A percentile compares a stretch with the other conserved stretches of the same genome.
phyloP scores from a whole-genome alignment of 2,797 vertebrate genomes.

The Lacerta agilis region DNA sequence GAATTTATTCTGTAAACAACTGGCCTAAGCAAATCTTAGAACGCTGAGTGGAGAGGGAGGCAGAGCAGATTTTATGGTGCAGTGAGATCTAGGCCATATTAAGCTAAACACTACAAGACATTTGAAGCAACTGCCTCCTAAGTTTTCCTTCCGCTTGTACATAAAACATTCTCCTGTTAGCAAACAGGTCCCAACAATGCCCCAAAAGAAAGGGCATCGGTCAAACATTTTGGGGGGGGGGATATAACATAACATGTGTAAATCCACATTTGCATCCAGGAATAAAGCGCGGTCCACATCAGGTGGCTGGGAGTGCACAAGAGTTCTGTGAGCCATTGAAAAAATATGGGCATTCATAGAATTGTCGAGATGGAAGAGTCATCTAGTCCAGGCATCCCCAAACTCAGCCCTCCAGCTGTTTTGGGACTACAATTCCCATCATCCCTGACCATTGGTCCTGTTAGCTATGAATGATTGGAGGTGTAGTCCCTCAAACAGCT shows the following conservation, averaged over 20 bases:
- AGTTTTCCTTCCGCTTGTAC: neutral
- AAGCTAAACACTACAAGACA: neutral
- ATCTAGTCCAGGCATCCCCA: too few species aligned
- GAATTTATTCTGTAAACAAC: neutral
- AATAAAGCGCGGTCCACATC: neutral
- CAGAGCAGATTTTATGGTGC: neutral
- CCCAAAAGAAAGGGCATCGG: neutral
- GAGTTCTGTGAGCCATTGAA: neutral
- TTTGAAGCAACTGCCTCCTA: neutral
- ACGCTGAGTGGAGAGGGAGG: neutral
- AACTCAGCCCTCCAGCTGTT: too few species aligned
- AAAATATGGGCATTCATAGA: neutral
- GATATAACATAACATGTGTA: too few species aligned
- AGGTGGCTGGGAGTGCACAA: neutral
- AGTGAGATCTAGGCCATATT: neutral
- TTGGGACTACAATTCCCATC: too few species aligned
- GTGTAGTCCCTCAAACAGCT: too few species aligned
- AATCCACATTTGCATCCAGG: neutral
- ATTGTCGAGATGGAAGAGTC: too few species aligned
- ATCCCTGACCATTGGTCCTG: too few species aligned
- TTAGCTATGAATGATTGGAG: too few species aligned
- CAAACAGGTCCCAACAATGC: neutral
- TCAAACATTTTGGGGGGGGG: neutral
- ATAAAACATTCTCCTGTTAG: neutral
- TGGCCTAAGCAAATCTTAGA: neutral